Evolutionary conservation across 1,140 invertebrate species (phyloP).

Genomic region (Aporrectodea caliginosa): DNA sequence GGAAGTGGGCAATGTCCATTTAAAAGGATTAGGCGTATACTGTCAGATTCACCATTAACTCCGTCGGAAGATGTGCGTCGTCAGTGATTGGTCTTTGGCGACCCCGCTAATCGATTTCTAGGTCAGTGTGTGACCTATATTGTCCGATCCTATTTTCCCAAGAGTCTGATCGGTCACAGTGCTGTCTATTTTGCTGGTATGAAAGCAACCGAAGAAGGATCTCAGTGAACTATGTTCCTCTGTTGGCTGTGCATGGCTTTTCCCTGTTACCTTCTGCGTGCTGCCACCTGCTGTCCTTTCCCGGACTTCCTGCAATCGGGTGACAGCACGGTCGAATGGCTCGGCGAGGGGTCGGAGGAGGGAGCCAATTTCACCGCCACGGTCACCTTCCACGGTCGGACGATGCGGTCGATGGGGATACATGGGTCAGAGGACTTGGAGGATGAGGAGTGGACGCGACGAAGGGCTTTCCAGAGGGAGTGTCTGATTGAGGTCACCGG

Average conservation of each 20-base stretch:
- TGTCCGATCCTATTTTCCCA: neutral
- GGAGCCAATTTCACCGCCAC: neutral
- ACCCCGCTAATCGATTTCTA: neutral
- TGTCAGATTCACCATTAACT: too few species aligned
- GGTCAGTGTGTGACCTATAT: neutral
- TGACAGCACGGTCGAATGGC: neutral
- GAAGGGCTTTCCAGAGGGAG: neutral
- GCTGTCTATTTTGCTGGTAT: too few species aligned
- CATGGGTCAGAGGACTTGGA: neutral
- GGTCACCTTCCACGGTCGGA: neutral
- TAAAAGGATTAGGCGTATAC: too few species aligned
- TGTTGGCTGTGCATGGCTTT: neutral
- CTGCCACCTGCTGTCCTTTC: neutral
- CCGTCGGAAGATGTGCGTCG: too few species aligned
- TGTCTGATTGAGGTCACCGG: neutral
- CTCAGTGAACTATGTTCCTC: neutral
- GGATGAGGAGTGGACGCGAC: neutral
- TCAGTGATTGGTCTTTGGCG: too few species aligned
- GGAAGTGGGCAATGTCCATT: too few species aligned
- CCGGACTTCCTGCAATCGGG: neutral
- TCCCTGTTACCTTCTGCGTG: neutral
- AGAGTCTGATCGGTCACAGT: neutral
- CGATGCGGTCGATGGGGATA: neutral
- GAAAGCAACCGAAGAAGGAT: too few species aligned
- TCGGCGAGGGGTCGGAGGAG: neutral